Base-by-base conservation (phyloP, 2,888 invertebrate species). In the Megastigmus dorsalis region DNA sequence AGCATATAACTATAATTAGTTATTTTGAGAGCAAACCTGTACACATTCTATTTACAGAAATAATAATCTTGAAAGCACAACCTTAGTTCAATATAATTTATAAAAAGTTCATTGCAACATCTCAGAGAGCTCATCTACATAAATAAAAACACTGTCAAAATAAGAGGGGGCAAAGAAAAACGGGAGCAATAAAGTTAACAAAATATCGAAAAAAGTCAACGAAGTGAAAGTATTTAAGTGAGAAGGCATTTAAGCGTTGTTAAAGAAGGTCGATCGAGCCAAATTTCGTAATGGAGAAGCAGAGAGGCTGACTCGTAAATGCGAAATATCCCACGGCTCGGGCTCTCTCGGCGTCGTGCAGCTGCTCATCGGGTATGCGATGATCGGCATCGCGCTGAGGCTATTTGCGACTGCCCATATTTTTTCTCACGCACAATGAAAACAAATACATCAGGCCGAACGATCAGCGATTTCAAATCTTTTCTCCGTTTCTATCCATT, bases 301-400 rank as follows among this genome's bases (percentile, higher is more conserved):
- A 28, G 41, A 15, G 26, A 52, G 28, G 55, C 7, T 23, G 20
- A 43, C 54, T 30, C 18, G 33, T 33, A 3, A 43, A 43, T 36
- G 9, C n/a, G 54, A 33, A 69, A 38, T 62, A 70, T 70, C 75
- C 75, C 70, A 75, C 66, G 75, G 66, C 30, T 38, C 36, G 38
- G 15, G 9, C n/a, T n/a, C n/a, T n/a, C n/a, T n/a, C n/a, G 52
- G 48, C 30, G 18, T n/a, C 10, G 48, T 30, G 70, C 70, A 62
- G 70, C 70, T 70, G 75, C 60, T 75, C 70, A 48, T 70, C 52
- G 43, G 65, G 68, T 57, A 74, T 69, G 69, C 69, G 69, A 57
- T 33, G 70, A 75, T 75, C 41, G 59, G 59, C 38, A 75, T 75
- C 74, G 41, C 20, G n/a, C n/a, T n/a, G n/a, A n/a, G n/a, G n/a